phyloP scores from a whole-genome alignment of 37 sponge, comb jelly and placozoan genomes.

The Crambe crambe region DNA sequence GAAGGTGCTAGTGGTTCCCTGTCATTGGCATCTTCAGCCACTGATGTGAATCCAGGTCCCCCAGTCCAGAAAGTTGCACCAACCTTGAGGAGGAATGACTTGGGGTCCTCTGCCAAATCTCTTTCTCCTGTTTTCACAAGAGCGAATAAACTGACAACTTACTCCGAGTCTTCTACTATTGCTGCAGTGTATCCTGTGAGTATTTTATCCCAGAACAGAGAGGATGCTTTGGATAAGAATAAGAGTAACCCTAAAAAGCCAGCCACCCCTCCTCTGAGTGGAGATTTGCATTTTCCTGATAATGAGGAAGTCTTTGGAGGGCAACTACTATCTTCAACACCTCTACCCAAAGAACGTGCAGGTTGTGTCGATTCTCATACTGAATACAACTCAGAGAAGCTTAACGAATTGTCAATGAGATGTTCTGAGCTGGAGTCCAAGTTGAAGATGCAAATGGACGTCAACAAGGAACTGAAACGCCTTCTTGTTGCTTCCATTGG shows the following conservation, averaged over 20 bases:
- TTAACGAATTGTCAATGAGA: neutral
- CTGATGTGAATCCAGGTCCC: neutral
- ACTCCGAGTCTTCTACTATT: neutral
- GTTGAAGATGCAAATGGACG: slow-evolving; percentile 30
- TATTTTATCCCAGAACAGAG: too few relatives aligned
- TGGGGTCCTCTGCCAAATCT: neutral
- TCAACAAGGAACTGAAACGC: slow-evolving; percentile 69
- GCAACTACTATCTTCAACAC: neutral
- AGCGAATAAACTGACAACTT: neutral
- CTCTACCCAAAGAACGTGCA: neutral
- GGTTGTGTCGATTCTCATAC: neutral
- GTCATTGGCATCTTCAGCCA: neutral
- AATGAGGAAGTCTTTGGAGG: neutral
- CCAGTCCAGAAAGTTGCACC: neutral
- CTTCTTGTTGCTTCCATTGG: slow-evolving; percentile 79
- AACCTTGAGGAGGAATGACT: neutral
- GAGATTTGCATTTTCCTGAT: neutral
- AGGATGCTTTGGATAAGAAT: too few relatives aligned
- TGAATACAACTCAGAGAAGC: neutral
- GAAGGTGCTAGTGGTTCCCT: neutral
- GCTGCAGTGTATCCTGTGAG: too few relatives aligned
- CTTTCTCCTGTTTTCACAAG: neutral
- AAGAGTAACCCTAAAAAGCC: neutral
- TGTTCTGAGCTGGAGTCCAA: slow-evolving; percentile 24
- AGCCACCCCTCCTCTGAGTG: neutral